Evolutionary conservation across 2,113 vertebrate species (phyloP).

Genomic region (Monarcha castaneiventris): DNA sequence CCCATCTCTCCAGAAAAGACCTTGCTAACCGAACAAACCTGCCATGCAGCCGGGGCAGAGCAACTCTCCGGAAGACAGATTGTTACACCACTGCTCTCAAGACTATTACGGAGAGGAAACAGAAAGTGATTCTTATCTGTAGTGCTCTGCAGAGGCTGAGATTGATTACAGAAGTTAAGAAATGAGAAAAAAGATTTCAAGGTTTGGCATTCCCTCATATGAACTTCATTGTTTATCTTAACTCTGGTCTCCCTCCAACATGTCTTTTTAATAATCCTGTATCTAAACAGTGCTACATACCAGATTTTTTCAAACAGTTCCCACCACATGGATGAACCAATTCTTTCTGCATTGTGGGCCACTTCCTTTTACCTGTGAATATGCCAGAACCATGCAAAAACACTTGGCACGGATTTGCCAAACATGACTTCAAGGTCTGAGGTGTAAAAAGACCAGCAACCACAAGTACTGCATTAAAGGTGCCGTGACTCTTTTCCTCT

Average conservation of each 20-base stretch:
- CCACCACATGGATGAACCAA: not conserved
- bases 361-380: not conserved
- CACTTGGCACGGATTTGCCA: not conserved
- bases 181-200: not conserved
- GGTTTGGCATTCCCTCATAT: not conserved
- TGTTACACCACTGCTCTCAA: not conserved
- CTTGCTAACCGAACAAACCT: not conserved
- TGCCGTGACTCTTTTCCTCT: fast-evolving
- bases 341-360: not conserved
- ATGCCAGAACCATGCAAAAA: not conserved
- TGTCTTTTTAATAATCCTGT: not conserved
- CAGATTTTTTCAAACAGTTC: not conserved
- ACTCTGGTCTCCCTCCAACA: not conserved
- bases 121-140: not conserved
- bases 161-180: not conserved
- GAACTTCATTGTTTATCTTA: not conserved
- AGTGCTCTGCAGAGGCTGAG: not conserved
- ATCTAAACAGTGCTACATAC: not conserved
- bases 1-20: not conserved
- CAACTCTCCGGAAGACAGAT: not conserved
- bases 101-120: not conserved
- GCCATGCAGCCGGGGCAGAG: fast-evolving
- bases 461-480: not conserved
- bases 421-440: not conserved
- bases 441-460: not conserved